Conservation (phyloP, 1,140 invertebrate genomes). For the Meloidogyne floridensis region DNA sequence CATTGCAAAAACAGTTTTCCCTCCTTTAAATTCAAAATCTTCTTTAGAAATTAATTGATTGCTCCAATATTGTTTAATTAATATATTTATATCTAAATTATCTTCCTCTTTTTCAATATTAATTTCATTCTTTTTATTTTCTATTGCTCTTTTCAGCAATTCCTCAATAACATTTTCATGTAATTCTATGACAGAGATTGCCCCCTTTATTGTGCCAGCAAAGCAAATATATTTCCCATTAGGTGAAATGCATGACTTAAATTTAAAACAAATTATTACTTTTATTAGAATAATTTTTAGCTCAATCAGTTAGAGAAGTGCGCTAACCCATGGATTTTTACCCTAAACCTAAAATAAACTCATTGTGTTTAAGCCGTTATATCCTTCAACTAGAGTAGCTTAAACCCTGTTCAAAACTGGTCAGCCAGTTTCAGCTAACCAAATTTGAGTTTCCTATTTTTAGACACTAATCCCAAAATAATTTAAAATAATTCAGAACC, state of each 20-base stretch:
- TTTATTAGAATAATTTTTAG: slow-evolving; percentile 14
- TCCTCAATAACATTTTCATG: slow-evolving; percentile 5
- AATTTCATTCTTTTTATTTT: neutral
- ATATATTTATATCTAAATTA: neutral
- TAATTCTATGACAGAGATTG: slow-evolving; percentile 11
- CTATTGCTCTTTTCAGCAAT: slow-evolving; percentile 2
- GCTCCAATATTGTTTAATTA: slow-evolving; percentile 22
- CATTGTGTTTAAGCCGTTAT: too few species aligned
- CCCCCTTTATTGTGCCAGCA: slow-evolving; percentile 11
- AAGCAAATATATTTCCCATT: slow-evolving; percentile 36
- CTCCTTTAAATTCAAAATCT: neutral
- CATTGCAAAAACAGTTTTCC: slow-evolving; percentile 20
- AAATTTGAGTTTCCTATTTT: too few species aligned
- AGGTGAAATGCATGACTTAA: slow-evolving; percentile 34
- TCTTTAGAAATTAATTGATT: slow-evolving; percentile 9
- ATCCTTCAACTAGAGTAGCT: too few species aligned
- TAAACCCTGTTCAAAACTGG: too few species aligned
- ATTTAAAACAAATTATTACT: neutral
- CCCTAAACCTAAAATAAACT: too few species aligned
- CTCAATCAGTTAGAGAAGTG: neutral
- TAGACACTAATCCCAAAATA: too few species aligned
- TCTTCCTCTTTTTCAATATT: neutral
- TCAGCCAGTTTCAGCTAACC: too few species aligned
- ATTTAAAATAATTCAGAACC: too few species aligned
- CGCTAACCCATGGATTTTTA: too few species aligned